A percentile compares a stretch with the other conserved stretches of the same genome.
Evolutionary conservation across 2,888 invertebrate genomes (phyloP).

Genomic region (Steinernema hermaphroditum): DNA sequence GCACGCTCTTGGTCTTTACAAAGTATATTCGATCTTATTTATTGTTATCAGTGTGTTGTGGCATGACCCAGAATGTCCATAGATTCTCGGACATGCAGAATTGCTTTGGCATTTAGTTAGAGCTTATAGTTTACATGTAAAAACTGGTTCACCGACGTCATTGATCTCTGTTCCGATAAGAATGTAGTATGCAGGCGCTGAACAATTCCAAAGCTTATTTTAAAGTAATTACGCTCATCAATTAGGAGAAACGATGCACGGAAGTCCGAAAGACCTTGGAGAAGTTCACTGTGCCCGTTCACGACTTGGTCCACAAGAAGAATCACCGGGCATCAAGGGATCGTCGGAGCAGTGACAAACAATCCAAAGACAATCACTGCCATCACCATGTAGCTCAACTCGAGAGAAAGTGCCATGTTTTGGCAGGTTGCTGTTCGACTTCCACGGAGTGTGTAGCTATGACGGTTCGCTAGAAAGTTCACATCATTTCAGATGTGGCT

Average conservation of each 20-base stretch:
- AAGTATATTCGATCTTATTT: too few species aligned
- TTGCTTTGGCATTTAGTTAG: too few species aligned
- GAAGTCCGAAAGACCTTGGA: constrained; percentile 10
- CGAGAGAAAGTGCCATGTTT: background rate
- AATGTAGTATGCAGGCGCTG: background rate
- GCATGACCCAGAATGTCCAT: too few species aligned
- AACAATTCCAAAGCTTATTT: background rate
- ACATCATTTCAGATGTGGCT: background rate
- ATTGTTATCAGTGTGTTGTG: too few species aligned
- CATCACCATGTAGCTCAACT: constrained; percentile 19
- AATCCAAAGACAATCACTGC: background rate
- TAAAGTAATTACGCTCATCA: background rate
- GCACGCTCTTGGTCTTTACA: too few species aligned
- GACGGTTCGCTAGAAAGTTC: background rate
- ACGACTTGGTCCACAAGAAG: background rate
- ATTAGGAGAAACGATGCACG: constrained; percentile 6
- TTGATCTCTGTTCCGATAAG: background rate
- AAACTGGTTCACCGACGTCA: background rate
- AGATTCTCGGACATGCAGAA: too few species aligned
- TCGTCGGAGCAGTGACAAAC: background rate
- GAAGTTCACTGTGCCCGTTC: constrained; percentile 13
- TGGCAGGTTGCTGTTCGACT: constrained; percentile 1
- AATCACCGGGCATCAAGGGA: background rate
- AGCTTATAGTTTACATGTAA: too few species aligned
- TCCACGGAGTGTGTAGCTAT: background rate